These are phyloP conservation scores for Syrrhaptes paradoxus DNA, from an alignment of 2,113 vertebrate species.

Conservation along the genomic window DNA sequence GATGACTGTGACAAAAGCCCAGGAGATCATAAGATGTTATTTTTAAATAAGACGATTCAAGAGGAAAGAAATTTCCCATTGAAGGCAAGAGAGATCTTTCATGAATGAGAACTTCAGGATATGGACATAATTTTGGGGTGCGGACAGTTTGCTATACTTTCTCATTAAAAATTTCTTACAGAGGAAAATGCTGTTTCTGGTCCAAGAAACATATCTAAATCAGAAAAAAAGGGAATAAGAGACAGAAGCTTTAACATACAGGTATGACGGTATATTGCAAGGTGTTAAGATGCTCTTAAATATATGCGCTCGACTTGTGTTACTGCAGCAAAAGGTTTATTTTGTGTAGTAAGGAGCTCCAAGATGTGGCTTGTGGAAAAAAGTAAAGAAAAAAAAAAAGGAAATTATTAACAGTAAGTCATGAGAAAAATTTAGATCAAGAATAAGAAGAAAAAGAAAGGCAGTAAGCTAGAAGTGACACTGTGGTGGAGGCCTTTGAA, in stretches of 20 bases:
- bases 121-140: constrained; percentile 15
- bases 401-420: background rate
- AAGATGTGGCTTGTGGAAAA: background rate
- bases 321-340: background rate
- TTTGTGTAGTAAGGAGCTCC: background rate
- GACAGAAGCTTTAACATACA: background rate
- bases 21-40: constrained; percentile 23
- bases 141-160: constrained; percentile 49
- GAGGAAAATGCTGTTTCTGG: constrained; percentile 3
- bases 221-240: background rate
- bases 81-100: constrained; percentile 45
- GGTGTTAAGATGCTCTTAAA: background rate
- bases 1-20: constrained; percentile 29
- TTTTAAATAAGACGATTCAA: constrained; percentile 28
- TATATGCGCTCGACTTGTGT: background rate
- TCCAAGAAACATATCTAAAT: constrained; percentile 25
- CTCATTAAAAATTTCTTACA: background rate
- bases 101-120: constrained; percentile 56
- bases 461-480: background rate
- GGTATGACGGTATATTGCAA: background rate
- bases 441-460: background rate
- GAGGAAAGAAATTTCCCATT: constrained; percentile 59
- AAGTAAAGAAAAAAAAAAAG: background rate
- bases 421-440: background rate
- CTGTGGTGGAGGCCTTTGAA: background rate